These are phyloP conservation scores for Regulus satrapa DNA, from an alignment of 2,113 vertebrate species.

Conservation along the genomic window DNA sequence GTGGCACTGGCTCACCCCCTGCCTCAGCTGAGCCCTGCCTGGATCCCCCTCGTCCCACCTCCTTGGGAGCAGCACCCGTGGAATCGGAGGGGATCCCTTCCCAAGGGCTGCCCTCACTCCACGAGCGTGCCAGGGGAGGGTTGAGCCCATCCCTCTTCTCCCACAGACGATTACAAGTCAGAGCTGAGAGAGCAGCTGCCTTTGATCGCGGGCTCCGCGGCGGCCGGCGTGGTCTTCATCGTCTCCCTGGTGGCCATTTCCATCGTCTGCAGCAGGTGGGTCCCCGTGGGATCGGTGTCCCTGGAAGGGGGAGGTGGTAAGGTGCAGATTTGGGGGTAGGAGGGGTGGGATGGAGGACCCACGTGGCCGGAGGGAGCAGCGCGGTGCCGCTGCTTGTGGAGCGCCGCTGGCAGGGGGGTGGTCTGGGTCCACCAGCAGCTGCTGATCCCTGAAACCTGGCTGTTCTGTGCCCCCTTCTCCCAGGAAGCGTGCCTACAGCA, in stretches of 20 bases:
- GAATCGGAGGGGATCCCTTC: not conserved
- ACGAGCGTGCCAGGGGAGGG: accelerated
- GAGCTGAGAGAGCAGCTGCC: slow-evolving; percentile 96
- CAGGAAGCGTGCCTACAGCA: slow-evolving; percentile 95
- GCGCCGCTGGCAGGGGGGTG: accelerated
- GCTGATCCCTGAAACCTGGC: not conserved
- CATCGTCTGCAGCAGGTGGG: slow-evolving; percentile 96
- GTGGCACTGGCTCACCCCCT: accelerated
- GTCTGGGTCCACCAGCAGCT: accelerated
- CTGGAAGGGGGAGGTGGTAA: not conserved
- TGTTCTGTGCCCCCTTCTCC: not conserved
- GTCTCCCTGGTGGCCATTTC: slow-evolving; percentile 96
- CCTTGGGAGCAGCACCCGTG: not conserved
- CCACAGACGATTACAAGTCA: slow-evolving; percentile 95
- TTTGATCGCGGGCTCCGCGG: slow-evolving; percentile 92
- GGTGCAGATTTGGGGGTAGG: not conserved
- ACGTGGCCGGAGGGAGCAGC: accelerated
- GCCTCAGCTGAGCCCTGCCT: accelerated
- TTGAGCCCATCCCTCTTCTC: not conserved
- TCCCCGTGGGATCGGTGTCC: not conserved
- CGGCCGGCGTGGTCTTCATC: slow-evolving; percentile 93
- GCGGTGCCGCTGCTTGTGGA: accelerated
- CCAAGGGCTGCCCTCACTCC: not conserved
- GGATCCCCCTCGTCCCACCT: not conserved
- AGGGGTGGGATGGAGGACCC: not conserved